Evolutionary conservation across 2,888 invertebrate species (phyloP).

Genomic region (Drosophila demipolita): DNA sequence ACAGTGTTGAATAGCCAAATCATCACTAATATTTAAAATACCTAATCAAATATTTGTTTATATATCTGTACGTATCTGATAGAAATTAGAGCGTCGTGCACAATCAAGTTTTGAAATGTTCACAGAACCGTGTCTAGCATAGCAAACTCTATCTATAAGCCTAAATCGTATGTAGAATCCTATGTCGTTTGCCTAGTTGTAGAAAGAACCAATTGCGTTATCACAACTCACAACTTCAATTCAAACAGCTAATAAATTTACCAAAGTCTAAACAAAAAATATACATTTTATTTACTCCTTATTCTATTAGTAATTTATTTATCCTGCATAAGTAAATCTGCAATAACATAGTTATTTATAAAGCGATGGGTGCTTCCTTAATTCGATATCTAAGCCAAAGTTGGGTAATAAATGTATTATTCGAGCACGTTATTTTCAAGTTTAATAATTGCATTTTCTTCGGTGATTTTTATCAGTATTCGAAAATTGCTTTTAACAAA

Average conservation of each 20-base stretch:
- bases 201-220: slow-evolving; percentile 32
- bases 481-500: background rate
- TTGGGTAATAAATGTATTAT: background rate
- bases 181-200: slow-evolving; percentile 39
- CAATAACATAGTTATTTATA: background rate
- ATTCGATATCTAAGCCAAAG: background rate
- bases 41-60: background rate
- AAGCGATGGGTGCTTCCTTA: background rate
- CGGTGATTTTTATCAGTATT: background rate
- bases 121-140: slow-evolving; percentile 42
- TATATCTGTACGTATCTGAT: slow-evolving; percentile 31
- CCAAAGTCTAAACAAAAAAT: slow-evolving; percentile 16
- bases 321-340: background rate
- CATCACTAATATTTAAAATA: slow-evolving; percentile 34
- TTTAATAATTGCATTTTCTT: background rate
- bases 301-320: background rate
- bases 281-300: background rate
- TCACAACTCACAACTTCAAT: slow-evolving; percentile 24
- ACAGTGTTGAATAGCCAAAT: slow-evolving; percentile 42
- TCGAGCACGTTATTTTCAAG: background rate
- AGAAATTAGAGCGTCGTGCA: slow-evolving; percentile 64
- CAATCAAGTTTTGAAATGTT: slow-evolving; percentile 62
- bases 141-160: slow-evolving; percentile 14
- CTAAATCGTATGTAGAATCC: background rate
- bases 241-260: slow-evolving; percentile 42